phyloP scores from a whole-genome alignment of 2,797 vertebrate genomes.

The Chrosomus eos region DNA sequence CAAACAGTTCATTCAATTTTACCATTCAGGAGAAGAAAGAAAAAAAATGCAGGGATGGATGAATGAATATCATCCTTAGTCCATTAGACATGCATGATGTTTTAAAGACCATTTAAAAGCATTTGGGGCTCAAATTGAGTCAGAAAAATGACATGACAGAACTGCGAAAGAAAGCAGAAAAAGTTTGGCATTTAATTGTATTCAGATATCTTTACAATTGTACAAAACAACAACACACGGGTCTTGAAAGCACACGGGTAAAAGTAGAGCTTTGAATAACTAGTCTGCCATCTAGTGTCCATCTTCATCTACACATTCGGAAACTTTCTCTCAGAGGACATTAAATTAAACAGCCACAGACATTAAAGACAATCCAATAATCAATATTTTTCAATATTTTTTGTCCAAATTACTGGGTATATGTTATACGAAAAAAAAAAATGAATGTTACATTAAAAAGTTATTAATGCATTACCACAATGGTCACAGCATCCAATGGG shows the following conservation, averaged over 20 bases:
- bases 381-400: neutral
- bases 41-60: neutral
- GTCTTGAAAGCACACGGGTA: neutral
- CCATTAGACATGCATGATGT: slow-evolving; percentile 2
- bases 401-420: neutral
- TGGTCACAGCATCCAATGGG: neutral
- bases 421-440: neutral
- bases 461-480: neutral
- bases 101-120: slow-evolving; percentile 4
- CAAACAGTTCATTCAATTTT: slow-evolving; percentile 25
- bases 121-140: neutral
- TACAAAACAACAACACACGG: neutral
- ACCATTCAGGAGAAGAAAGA: neutral
- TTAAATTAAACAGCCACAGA: neutral
- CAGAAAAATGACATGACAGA: neutral
- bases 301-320: neutral
- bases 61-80: slow-evolving; percentile 12
- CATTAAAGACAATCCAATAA: neutral
- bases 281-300: slow-evolving; percentile 60
- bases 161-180: neutral
- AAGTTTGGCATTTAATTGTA: neutral
- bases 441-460: neutral
- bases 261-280: slow-evolving; percentile 6
- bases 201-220: neutral
- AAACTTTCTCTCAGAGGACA: neutral